These are phyloP conservation scores for Heliconius sara DNA, from an alignment of 2,888 invertebrate species.

Conservation along the genomic window DNA sequence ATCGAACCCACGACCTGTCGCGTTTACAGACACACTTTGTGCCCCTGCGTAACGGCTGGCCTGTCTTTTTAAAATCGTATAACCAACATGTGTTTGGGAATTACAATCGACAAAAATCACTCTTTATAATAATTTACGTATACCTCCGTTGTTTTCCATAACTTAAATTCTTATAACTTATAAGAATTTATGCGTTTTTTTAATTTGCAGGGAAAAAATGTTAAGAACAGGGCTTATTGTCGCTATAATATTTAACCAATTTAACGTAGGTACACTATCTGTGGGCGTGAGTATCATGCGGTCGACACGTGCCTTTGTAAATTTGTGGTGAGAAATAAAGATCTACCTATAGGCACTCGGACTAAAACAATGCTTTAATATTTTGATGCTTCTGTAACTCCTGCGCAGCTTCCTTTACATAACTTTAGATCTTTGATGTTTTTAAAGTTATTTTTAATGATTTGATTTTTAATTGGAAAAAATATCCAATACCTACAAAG, in stretches of 20 bases:
- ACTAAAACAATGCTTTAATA: constrained; percentile 6
- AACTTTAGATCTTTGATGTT: neutral
- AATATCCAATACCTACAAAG: neutral
- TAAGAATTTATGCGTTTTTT: neutral
- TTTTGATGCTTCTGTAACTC: neutral
- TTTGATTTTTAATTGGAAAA: neutral
- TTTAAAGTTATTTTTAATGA: no score
- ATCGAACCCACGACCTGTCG: no score
- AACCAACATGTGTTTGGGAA: neutral
- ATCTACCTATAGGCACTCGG: neutral
- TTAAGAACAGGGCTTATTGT: neutral
- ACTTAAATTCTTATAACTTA: neutral
- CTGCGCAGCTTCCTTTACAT: neutral
- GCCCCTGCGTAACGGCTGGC: no score
- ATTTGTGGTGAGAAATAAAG: constrained; percentile 36
- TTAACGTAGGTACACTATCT: constrained; percentile 44
- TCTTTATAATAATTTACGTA: neutral
- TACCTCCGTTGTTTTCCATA: neutral
- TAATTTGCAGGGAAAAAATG: neutral
- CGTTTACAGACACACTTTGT: no score
- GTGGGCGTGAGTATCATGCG: constrained; percentile 59
- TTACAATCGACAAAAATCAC: neutral
- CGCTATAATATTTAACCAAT: constrained; percentile 44
- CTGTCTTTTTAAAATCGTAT: neutral
- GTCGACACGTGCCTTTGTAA: constrained; percentile 61